Conservation (phyloP, 1,140 invertebrate genomes). For the Oscheius sp. region DNA sequence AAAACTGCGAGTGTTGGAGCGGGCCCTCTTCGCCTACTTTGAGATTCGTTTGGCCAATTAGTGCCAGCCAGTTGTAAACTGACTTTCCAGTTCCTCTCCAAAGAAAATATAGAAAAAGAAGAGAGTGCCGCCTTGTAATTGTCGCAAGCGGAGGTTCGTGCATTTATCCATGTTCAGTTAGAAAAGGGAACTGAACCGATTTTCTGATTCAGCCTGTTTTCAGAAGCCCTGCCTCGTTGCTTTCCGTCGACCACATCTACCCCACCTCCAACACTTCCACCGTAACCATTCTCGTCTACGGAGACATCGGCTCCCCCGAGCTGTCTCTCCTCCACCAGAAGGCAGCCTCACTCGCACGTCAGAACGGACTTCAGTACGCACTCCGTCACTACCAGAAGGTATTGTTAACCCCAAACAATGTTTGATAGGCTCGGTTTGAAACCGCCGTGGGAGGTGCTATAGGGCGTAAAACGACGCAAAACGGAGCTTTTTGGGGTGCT, state of each 20-base stretch:
- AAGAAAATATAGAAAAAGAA: no score
- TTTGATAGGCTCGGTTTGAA: slow-evolving; percentile 17
- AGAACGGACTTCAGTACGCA: slow-evolving; percentile 21
- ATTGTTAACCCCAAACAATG: not conserved
- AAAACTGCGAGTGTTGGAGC: no score
- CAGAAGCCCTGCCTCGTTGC: not conserved
- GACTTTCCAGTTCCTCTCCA: no score
- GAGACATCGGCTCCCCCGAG: slow-evolving; percentile 28
- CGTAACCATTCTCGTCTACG: slow-evolving; percentile 35
- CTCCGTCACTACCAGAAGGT: slow-evolving; percentile 24
- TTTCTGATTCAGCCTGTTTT: not conserved
- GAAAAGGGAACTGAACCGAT: not conserved
- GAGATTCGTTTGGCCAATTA: no score
- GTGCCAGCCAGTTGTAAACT: no score
- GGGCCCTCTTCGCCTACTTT: no score
- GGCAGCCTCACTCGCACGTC: not conserved
- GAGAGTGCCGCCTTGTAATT: not conserved
- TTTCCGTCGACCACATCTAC: slow-evolving; percentile 40
- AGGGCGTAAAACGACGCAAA: no score
- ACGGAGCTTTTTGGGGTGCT: no score
- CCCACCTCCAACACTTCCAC: slow-evolving; percentile 17
- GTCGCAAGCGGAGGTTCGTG: not conserved
- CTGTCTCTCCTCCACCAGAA: not conserved
- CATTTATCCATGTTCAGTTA: not conserved
- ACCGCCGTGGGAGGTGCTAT: no score